These are phyloP conservation scores for Platysternon megacephalum DNA, from an alignment of 2,113 vertebrate species.

Conservation along the genomic window DNA sequence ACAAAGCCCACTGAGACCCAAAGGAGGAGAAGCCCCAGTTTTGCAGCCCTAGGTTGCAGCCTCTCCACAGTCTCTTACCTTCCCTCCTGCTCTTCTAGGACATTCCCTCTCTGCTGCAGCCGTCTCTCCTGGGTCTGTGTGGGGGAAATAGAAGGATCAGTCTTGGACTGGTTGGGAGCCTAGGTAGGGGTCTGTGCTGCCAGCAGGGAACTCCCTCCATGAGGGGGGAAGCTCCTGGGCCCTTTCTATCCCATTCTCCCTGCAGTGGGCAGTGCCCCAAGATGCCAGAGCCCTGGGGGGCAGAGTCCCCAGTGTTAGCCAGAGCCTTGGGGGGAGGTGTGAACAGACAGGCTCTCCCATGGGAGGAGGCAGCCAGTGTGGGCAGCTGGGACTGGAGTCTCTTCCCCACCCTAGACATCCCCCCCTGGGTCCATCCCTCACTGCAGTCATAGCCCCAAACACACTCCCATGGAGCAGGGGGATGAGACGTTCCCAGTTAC, in stretches of 20 bases:
- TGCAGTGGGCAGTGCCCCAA: neutral
- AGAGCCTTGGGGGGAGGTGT: neutral
- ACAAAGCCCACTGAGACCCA: too few species aligned
- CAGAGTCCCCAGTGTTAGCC: neutral
- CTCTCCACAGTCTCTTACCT: constrained; percentile 33
- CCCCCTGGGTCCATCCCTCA: neutral
- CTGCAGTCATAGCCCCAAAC: neutral
- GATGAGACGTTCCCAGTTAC: neutral
- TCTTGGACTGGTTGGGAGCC: neutral
- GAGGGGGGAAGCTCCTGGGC: neutral
- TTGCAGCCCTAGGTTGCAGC: neutral
- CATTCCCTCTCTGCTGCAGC: neutral
- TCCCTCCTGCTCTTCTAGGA: constrained; percentile 35
- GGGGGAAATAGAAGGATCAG: neutral
- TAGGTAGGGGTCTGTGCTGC: accelerated
- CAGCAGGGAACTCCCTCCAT: neutral
- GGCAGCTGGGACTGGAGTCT: neutral
- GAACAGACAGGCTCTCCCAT: neutral
- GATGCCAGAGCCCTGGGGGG: neutral
- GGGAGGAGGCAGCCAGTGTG: neutral
- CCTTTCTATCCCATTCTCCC: neutral
- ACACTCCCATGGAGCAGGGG: neutral
- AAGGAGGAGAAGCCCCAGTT: neutral
- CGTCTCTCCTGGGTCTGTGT: neutral
- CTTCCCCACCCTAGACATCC: neutral